These are phyloP conservation scores for Gnathonemus longibarbis DNA, from an alignment of 2,113 vertebrate species.

Conservation along the genomic window DNA sequence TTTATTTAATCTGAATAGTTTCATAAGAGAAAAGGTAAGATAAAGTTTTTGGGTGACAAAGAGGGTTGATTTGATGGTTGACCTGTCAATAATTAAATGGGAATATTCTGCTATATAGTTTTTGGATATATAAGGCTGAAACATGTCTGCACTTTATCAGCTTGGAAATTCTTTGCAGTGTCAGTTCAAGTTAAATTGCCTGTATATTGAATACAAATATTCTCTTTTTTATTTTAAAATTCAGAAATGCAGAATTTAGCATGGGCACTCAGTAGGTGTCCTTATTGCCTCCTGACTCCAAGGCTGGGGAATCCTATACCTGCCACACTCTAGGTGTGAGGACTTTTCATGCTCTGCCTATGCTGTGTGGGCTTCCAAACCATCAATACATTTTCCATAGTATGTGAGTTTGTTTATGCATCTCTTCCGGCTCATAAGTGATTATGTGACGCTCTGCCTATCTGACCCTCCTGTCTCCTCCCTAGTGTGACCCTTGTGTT, in stretches of 20 bases:
- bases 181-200: not conserved
- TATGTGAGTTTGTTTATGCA: not conserved
- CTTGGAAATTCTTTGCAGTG: not conserved
- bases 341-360: not conserved
- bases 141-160: not conserved
- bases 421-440: not conserved
- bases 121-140: not conserved
- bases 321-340: not conserved
- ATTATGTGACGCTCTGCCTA: not conserved
- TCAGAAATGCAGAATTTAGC: not conserved
- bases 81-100: not conserved
- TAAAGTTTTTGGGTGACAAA: not conserved
- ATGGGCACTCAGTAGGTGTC: not conserved
- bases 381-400: not conserved
- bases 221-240: not conserved
- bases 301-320: not conserved
- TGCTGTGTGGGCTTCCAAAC: not conserved
- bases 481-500: not conserved
- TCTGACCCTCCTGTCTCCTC: not conserved
- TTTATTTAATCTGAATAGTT: not conserved
- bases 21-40: not conserved
- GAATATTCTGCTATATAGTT: not conserved
- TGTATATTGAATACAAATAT: not conserved
- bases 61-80: not conserved
- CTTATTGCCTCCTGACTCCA: not conserved